A percentile compares a stretch with the other conserved stretches of the same genome.
Conservation (phyloP, 2,888 invertebrate species). For the Halocaridina rubra region DNA sequence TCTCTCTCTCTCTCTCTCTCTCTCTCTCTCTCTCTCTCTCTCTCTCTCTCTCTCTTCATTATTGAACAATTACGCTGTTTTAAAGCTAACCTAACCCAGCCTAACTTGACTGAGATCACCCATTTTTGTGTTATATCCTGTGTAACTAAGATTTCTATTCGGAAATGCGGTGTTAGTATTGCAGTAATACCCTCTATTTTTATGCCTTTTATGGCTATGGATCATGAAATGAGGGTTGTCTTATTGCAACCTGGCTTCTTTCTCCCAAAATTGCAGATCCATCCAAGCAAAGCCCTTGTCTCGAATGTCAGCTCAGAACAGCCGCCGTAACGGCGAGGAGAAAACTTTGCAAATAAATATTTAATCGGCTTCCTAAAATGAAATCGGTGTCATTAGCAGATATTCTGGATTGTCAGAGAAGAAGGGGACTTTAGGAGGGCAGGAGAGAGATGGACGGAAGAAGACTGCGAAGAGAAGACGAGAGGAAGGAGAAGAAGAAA, state of each 20-base stretch:
- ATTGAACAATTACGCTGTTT: no score
- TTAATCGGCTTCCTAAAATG: slow-evolving; percentile 50
- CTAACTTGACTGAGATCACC: no score
- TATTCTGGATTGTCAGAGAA: background rate
- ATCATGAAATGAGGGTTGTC: no score
- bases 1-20: no score
- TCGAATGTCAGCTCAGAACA: background rate
- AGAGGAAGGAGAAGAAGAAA: background rate
- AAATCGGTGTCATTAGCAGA: slow-evolving; percentile 48
- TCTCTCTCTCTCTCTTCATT: slow-evolving; percentile 16
- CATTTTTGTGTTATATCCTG: no score
- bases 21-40: slow-evolving; percentile 9
- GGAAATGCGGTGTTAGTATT: background rate
- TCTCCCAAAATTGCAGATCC: background rate
- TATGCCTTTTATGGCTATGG: no score
- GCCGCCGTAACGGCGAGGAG: background rate
- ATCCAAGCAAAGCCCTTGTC: background rate
- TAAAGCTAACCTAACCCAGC: no score
- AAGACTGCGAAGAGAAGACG: background rate
- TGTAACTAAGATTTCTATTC: no score
- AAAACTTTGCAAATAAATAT: slow-evolving; percentile 54
- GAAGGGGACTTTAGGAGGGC: background rate
- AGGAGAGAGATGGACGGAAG: background rate
- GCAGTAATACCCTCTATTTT: no score
- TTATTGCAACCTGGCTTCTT: no score